Evolutionary conservation across 2,888 invertebrate genomes (phyloP).

Genomic region (Plebejus anna): DNA sequence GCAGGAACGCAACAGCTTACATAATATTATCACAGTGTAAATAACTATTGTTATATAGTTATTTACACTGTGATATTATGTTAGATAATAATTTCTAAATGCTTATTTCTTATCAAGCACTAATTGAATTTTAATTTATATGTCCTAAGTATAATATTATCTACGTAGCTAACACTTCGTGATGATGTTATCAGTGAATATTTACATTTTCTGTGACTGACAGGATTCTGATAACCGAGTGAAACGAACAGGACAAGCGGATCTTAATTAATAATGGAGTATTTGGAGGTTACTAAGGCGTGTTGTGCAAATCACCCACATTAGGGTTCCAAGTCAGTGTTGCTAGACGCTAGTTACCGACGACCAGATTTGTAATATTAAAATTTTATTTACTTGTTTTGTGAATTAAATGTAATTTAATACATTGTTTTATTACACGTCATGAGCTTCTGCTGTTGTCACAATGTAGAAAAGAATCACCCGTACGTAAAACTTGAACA

Average conservation of each 20-base stretch:
- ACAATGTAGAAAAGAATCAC: too few species aligned
- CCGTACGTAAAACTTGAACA: too few species aligned
- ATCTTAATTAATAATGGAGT: slow-evolving; percentile 11
- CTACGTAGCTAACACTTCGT: neutral
- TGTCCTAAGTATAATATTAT: neutral
- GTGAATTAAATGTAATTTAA: too few species aligned
- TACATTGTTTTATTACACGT: too few species aligned
- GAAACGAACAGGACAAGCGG: neutral
- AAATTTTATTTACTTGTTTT: neutral
- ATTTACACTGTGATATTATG: too few species aligned
- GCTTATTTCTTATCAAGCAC: neutral
- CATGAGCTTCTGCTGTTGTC: too few species aligned
- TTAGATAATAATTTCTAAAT: neutral
- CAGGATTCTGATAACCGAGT: neutral
- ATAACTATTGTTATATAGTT: too few species aligned
- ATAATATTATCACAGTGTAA: too few species aligned
- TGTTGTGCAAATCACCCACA: slow-evolving; percentile 33
- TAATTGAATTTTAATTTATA: neutral
- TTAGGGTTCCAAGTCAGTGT: neutral
- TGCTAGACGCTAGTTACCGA: neutral
- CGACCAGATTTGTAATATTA: neutral
- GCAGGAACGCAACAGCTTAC: too few species aligned
- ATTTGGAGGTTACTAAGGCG: slow-evolving; percentile 41
- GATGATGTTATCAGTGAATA: neutral
- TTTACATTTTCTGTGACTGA: slow-evolving; percentile 18